Evolutionary conservation across 2,113 vertebrate species (phyloP).

Genomic region (Menura novaehollandiae): DNA sequence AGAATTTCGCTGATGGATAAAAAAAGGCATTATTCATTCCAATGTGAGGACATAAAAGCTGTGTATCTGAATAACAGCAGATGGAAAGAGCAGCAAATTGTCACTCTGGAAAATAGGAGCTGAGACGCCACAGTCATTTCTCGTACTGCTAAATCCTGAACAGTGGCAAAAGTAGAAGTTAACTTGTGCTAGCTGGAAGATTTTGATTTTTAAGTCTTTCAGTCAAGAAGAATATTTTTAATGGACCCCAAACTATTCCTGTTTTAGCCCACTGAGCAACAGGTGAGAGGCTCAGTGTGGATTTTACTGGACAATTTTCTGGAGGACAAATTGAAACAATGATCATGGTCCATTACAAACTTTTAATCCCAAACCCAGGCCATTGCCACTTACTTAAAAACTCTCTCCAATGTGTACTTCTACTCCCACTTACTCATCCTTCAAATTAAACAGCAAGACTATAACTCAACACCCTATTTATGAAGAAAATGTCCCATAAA

Average conservation of each 20-base stretch:
- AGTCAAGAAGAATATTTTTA: background rate
- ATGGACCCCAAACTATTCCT: background rate
- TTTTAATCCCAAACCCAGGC: background rate
- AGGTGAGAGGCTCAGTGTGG: background rate
- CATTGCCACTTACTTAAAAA: background rate
- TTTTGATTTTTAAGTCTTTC: background rate
- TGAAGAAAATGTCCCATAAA: background rate
- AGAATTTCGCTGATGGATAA: background rate
- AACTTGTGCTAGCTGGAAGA: background rate
- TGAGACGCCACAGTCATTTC: background rate
- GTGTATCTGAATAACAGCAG: background rate
- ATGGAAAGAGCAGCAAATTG: constrained; percentile 12
- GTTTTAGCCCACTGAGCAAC: background rate
- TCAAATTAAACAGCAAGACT: background rate
- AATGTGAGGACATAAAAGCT: background rate
- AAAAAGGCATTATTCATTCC: background rate
- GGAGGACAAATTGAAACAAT: background rate
- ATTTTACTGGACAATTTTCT: background rate
- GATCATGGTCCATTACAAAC: background rate
- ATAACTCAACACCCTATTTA: background rate
- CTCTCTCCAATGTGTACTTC: background rate
- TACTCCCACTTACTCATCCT: background rate
- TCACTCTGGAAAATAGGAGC: background rate
- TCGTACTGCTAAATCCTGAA: background rate
- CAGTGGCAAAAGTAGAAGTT: background rate